A percentile compares a stretch with the other conserved stretches of the same genome.
phyloP scores from a whole-genome alignment of 1,140 invertebrate genomes.

The Heliconius himera region DNA sequence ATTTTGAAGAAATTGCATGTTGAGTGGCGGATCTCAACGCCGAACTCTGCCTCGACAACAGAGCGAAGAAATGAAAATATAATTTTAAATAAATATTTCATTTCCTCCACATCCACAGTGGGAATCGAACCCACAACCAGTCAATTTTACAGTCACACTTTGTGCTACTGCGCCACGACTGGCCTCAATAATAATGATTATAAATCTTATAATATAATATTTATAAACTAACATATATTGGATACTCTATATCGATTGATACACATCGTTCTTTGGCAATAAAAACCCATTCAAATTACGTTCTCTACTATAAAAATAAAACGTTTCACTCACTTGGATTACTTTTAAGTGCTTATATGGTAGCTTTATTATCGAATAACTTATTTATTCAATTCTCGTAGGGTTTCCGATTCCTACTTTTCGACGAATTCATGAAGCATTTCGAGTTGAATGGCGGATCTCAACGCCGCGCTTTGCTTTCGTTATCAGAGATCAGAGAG shows the following conservation, averaged over 20 bases:
- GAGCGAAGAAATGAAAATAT: too few relatives aligned
- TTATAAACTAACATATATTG: neutral
- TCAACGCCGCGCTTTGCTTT: neutral
- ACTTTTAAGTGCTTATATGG: slow-evolving; percentile 26
- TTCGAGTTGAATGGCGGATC: neutral
- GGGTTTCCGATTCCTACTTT: neutral
- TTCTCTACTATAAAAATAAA: slow-evolving; percentile 70
- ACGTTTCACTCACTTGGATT: slow-evolving; percentile 75
- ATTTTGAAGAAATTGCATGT: too few relatives aligned
- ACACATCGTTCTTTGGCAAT: neutral
- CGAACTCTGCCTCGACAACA: too few relatives aligned
- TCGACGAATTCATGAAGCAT: neutral
- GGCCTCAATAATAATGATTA: too few relatives aligned
- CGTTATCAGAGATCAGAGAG: too few relatives aligned
- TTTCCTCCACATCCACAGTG: too few relatives aligned
- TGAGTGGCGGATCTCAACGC: too few relatives aligned
- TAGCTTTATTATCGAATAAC: neutral
- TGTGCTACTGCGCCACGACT: too few relatives aligned
- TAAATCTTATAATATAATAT: neutral
- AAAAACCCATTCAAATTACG: slow-evolving; percentile 75
- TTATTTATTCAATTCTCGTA: neutral
- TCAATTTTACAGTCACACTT: too few relatives aligned
- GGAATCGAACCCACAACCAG: too few relatives aligned
- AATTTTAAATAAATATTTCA: too few relatives aligned
- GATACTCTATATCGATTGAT: neutral